Evolutionary conservation across 2,888 invertebrate genomes (phyloP).

Genomic region (Chloroclysta siterata): DNA sequence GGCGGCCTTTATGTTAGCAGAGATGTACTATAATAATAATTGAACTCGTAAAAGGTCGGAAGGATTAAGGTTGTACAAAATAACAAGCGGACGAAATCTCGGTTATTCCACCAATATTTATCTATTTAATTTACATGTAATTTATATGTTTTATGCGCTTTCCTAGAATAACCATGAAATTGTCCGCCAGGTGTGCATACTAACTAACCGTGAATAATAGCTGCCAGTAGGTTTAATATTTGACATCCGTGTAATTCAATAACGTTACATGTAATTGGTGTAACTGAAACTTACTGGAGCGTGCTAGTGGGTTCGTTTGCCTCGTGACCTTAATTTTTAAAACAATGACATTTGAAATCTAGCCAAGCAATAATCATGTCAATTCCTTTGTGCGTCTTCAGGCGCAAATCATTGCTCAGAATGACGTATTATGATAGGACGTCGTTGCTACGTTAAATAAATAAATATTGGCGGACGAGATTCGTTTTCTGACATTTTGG

Average conservation of each 20-base stretch:
- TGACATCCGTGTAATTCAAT: slow-evolving; percentile 40
- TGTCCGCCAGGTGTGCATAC: slow-evolving; percentile 13
- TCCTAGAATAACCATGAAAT: neutral
- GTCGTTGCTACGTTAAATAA: too few relatives aligned
- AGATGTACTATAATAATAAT: too few relatives aligned
- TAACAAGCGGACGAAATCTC: too few relatives aligned
- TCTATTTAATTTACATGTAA: too few relatives aligned
- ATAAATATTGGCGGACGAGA: too few relatives aligned
- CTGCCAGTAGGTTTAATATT: slow-evolving; percentile 29
- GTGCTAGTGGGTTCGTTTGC: slow-evolving; percentile 23
- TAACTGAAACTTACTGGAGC: slow-evolving; percentile 21
- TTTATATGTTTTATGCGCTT: too few relatives aligned
- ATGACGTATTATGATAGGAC: slow-evolving; percentile 1
- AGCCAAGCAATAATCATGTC: slow-evolving; percentile 25
- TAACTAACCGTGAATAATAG: slow-evolving; percentile 23
- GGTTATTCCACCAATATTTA: too few relatives aligned
- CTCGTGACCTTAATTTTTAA: slow-evolving; percentile 29
- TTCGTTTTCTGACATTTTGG: too few relatives aligned
- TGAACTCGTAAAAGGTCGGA: too few relatives aligned
- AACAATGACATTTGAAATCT: slow-evolving; percentile 28
- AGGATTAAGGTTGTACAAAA: too few relatives aligned
- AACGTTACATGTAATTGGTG: slow-evolving; percentile 29
- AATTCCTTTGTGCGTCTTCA: slow-evolving; percentile 20
- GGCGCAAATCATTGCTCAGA: slow-evolving; percentile 8
- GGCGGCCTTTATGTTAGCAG: too few relatives aligned